These are phyloP conservation scores for Drosophila robusta DNA, from an alignment of 2,888 invertebrate genomes.

Conservation along the genomic window DNA sequence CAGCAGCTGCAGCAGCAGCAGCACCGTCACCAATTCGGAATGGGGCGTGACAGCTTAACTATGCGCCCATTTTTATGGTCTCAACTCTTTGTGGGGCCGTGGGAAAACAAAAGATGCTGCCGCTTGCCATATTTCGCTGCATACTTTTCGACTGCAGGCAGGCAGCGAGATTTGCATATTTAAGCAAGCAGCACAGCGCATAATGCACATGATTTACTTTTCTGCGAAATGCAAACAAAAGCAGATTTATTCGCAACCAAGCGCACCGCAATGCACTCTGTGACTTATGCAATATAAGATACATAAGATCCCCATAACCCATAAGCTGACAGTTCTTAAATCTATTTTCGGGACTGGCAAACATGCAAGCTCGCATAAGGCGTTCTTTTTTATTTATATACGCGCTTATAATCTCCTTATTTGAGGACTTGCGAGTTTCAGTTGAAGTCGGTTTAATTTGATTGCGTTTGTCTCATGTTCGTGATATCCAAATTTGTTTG, in stretches of 20 bases:
- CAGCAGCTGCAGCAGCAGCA: too few relatives aligned
- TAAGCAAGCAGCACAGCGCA: slow-evolving; percentile 50
- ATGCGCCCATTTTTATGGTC: slow-evolving; percentile 52
- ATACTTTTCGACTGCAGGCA: slow-evolving; percentile 51
- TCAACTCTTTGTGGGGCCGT: slow-evolving; percentile 50
- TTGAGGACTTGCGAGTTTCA: too few relatives aligned
- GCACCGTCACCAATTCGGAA: background rate
- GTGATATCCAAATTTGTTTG: too few relatives aligned
- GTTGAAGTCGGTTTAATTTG: too few relatives aligned
- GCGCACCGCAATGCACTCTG: slow-evolving; percentile 39
- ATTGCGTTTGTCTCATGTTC: too few relatives aligned
- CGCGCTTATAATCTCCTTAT: too few relatives aligned
- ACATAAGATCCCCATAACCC: slow-evolving; percentile 14
- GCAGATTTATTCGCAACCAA: slow-evolving; percentile 57
- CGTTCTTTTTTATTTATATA: too few relatives aligned
- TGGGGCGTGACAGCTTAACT: slow-evolving; percentile 50
- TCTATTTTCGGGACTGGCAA: background rate
- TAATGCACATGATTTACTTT: slow-evolving; percentile 58
- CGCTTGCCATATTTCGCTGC: slow-evolving; percentile 56
- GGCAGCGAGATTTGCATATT: slow-evolving; percentile 72
- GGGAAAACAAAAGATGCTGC: slow-evolving; percentile 73
- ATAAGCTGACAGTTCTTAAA: slow-evolving; percentile 29
- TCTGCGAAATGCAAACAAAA: slow-evolving; percentile 35
- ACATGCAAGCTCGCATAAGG: too few relatives aligned
- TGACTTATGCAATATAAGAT: slow-evolving; percentile 29